phyloP scores from a whole-genome alignment of 2,797 vertebrate species.

The Staurois parvus region DNA sequence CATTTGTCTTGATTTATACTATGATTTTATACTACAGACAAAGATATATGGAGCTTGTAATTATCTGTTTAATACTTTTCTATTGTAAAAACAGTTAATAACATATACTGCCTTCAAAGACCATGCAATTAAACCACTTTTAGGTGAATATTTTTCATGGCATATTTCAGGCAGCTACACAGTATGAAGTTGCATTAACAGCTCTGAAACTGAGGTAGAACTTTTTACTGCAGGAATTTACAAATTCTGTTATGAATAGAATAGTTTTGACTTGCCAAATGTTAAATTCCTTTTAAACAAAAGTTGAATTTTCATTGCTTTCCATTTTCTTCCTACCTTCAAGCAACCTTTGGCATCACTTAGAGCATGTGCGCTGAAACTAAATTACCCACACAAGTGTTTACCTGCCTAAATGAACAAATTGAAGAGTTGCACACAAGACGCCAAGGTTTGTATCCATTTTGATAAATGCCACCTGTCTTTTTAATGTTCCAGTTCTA shows the following conservation, averaged over 20 bases:
- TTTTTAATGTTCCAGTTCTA: slow-evolving; percentile 45
- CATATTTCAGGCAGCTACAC: not conserved
- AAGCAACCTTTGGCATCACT: slow-evolving; percentile 38
- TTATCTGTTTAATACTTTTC: too few species aligned
- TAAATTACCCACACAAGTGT: slow-evolving; percentile 28
- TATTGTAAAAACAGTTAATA: too few species aligned
- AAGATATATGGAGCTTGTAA: too few species aligned
- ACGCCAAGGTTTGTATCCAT: slow-evolving; percentile 34
- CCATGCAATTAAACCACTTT: not conserved
- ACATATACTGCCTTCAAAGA: too few species aligned
- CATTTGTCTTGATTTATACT: too few species aligned
- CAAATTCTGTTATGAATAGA: not conserved
- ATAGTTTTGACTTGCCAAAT: not conserved
- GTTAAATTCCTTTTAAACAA: not conserved
- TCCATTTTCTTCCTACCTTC: slow-evolving; percentile 32
- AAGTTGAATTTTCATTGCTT: not conserved
- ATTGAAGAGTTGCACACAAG: not conserved
- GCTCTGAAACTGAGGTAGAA: not conserved
- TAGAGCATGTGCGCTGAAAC: slow-evolving; percentile 20
- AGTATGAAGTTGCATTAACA: not conserved
- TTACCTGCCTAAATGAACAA: slow-evolving; percentile 43
- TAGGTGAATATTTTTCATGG: not conserved
- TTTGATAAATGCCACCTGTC: slow-evolving; percentile 59
- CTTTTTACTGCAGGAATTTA: not conserved
- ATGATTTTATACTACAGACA: too few species aligned